These are phyloP conservation scores for Peromyscus leucopus DNA, from an alignment of 2,113 vertebrate species.

Conservation along the genomic window DNA sequence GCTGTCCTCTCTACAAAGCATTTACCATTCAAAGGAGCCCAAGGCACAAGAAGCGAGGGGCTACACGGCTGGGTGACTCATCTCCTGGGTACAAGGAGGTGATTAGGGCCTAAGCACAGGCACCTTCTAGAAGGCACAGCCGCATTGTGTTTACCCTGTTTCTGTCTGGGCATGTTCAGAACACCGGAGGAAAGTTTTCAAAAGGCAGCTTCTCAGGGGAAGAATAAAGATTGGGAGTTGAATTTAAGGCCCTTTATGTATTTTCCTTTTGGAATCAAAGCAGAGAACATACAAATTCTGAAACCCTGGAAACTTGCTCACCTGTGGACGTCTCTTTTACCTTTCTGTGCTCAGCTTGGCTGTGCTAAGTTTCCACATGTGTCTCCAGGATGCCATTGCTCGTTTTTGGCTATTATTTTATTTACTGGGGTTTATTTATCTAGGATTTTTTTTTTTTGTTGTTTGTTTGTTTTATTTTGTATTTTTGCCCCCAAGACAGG, in stretches of 20 bases:
- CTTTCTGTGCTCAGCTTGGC: background rate
- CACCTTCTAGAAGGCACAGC: background rate
- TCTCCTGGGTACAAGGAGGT: background rate
- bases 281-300: constrained; percentile 2
- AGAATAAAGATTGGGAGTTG: constrained; percentile 37
- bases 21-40: constrained; percentile 29
- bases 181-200: constrained; percentile 52
- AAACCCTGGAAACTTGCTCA: background rate
- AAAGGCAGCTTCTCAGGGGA: constrained; percentile 43
- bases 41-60: background rate
- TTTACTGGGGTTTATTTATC: constrained; percentile 56
- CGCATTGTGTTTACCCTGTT: constrained; percentile 14
- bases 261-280: constrained; percentile 53
- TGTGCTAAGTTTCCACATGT: background rate
- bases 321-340: background rate
- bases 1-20: constrained; percentile 58
- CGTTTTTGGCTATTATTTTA: constrained; percentile 18
- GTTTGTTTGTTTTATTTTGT: background rate
- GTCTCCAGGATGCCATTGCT: constrained; percentile 30
- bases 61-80: background rate
- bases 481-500: background rate
- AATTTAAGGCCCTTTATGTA: constrained; percentile 1
- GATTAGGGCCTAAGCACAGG: background rate
- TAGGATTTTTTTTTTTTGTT: background rate
- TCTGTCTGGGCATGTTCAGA: constrained; percentile 64